phyloP scores from a whole-genome alignment of 2,797 vertebrate species.

The Lacerta viridis region DNA sequence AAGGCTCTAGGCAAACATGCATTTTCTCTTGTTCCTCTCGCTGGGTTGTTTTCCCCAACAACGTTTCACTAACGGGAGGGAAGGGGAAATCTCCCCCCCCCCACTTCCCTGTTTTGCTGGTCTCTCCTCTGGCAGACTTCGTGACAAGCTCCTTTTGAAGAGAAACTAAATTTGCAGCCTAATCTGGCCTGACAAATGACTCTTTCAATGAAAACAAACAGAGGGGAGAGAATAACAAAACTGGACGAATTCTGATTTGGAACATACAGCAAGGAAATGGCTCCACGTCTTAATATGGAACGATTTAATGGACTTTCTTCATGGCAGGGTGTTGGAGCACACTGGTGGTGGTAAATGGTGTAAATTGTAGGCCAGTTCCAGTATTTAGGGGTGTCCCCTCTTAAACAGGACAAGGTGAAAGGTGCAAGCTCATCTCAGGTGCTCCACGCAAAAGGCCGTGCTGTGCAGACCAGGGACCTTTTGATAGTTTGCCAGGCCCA shows the following conservation, averaged over 20 bases:
- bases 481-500: neutral
- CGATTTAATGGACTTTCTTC: neutral
- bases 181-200: constrained; percentile 54
- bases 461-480: neutral
- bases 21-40: constrained; percentile 52
- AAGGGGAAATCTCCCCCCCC: neutral
- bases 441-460: neutral
- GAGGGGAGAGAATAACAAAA: neutral
- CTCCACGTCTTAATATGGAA: neutral
- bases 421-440: neutral
- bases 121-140: constrained; percentile 2
- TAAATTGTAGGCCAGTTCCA: neutral
- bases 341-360: neutral
- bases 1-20: constrained; percentile 45
- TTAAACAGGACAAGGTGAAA: neutral
- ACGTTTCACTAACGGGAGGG: constrained; percentile 15
- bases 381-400: neutral
- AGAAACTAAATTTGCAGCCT: constrained; percentile 20
- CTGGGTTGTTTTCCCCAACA: constrained; percentile 20
- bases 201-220: constrained; percentile 25
- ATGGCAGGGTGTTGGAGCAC: neutral
- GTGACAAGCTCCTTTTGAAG: constrained; percentile 12
- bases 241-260: neutral
- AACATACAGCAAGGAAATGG: accelerated
- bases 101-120: constrained; percentile 9